Base-by-base conservation (phyloP, 2,797 vertebrate genomes). In the Channa striata region DNA sequence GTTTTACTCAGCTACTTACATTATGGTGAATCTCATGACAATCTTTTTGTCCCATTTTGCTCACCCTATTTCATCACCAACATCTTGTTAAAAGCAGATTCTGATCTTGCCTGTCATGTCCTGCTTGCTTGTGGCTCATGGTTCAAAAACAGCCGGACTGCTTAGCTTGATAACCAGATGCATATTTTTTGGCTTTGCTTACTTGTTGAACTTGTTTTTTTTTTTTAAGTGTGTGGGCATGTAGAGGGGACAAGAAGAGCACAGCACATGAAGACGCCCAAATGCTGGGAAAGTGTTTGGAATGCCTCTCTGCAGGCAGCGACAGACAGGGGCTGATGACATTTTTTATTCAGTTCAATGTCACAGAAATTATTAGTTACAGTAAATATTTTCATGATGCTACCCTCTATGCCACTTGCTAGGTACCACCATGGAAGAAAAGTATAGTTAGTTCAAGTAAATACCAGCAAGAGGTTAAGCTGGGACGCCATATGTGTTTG, bases 201-300 rank as follows among this genome's bases (percentile, higher is more conserved):
- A 92, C 93, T 93, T 76, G 94, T 76, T 80, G 58, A 88, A 94
- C 94, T 86, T 59, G 94, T 94, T 95, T 90, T 89, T 89, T 94
- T 95, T 90, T 89, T 89, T 81, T 77, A 68, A 81, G 80, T 43
- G 69, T 93, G 90, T 87, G 92, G 91, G 92, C 88, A 82, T 16
- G 52, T 68, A 75, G 88, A 92, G 87, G 85, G 85, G 80, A 88
- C 68, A 48, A 77, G 82, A 64, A 47, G 67, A 75, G 59, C 50
- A 8, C 33, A 46, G 56, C 60, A 69, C 53, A 83, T 63, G 83
- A 91, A 92, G 91, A 94, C 91, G 90, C 91, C 92, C 92, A 88
- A 68, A 30, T 78, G 64, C 87, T 87, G 87, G 81, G 86, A 86
- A 91, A 83, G 76, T 62, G 64, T 78, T 72, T 65, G 75, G 74